Evolutionary conservation across 1,140 invertebrate species (phyloP).

Genomic region (Ostrea edulis): DNA sequence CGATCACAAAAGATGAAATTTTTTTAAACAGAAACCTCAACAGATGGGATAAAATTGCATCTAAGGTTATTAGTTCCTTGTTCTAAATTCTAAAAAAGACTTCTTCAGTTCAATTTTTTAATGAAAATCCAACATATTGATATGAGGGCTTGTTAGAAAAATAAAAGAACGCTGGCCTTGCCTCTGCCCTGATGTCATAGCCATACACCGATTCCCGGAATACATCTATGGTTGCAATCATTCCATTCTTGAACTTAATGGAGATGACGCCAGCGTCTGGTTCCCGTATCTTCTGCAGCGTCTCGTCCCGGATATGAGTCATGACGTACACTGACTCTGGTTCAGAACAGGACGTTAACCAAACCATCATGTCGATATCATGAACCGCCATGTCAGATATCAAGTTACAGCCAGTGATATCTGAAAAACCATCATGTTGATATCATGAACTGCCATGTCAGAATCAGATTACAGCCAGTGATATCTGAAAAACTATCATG

Average conservation of each 20-base stretch:
- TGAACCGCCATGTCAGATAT: conserved; percentile 65
- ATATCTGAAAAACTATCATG: conserved; percentile 59
- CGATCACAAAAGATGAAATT: too few species aligned
- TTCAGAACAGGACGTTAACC: conserved; percentile 58
- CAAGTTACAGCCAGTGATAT: conserved; percentile 63
- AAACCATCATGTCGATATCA: conserved; percentile 66
- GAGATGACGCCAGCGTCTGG: conserved; percentile 60
- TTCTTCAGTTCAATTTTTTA: too few species aligned
- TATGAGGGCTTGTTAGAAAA: too few species aligned
- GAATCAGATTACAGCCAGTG: conserved; percentile 65
- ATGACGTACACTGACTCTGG: conserved; percentile 65
- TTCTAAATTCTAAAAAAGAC: too few species aligned
- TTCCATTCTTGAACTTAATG: conserved; percentile 63
- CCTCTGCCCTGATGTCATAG: conserved; percentile 70
- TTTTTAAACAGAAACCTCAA: too few species aligned
- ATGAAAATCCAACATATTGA: too few species aligned
- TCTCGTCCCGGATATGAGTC: conserved; percentile 64
- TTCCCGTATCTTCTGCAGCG: conserved; percentile 55
- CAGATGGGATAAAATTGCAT: too few species aligned
- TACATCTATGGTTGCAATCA: conserved; percentile 61
- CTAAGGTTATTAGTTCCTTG: too few species aligned
- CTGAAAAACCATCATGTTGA: conserved; percentile 63
- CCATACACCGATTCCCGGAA: conserved; percentile 63
- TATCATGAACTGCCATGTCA: conserved; percentile 65
- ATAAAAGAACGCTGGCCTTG: background rate